These are phyloP conservation scores for Caerostris extrusa DNA, from an alignment of 1,140 invertebrate genomes.

Conservation along the genomic window DNA sequence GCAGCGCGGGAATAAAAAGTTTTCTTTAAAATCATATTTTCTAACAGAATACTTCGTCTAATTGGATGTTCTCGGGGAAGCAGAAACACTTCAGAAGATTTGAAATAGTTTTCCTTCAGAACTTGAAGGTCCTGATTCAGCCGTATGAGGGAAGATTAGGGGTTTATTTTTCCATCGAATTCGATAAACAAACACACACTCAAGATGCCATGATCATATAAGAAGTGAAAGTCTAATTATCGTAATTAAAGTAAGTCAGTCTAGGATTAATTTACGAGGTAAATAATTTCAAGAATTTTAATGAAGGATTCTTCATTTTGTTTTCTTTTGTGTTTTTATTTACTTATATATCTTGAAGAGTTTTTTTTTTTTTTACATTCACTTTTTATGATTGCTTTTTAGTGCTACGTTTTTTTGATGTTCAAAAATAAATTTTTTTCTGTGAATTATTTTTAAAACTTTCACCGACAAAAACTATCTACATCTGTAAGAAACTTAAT, in stretches of 20 bases:
- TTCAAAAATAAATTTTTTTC: no score
- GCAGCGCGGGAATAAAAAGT: neutral
- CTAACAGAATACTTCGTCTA: neutral
- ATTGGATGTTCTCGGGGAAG: no score
- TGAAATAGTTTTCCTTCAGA: no score
- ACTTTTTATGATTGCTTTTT: neutral
- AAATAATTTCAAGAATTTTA: neutral
- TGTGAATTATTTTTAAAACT: no score
- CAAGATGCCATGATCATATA: neutral
- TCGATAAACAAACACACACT: constrained; percentile 10
- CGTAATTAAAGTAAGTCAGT: neutral
- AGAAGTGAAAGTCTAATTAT: neutral
- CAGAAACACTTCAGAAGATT: no score
- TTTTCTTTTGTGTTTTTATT: no score
- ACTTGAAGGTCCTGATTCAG: no score
- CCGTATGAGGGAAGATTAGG: no score
- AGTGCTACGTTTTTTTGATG: no score
- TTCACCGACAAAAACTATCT: no score
- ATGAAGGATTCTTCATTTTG: no score
- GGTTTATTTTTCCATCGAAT: neutral
- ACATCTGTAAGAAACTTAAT: no score
- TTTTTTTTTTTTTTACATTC: neutral
- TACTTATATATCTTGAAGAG: neutral
- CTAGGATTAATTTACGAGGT: neutral
- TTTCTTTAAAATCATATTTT: constrained; percentile 24